phyloP scores from a whole-genome alignment of 2,113 vertebrate species.

The Mirza zaza region DNA sequence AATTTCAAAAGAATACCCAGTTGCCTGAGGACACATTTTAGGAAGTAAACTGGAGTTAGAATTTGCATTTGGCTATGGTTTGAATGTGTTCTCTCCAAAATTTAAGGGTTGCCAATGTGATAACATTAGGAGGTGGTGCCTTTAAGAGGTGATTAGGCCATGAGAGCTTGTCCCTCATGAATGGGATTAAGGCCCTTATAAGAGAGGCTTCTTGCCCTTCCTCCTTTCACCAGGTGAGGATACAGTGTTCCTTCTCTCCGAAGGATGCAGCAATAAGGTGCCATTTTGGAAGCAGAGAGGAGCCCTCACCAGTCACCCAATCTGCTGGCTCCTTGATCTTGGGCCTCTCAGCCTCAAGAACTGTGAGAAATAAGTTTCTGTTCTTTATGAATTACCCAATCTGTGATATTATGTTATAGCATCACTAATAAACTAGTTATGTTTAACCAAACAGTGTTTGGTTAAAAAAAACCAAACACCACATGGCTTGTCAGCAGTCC shows the following conservation, averaged over 20 bases:
- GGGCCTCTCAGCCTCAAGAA: too few species aligned
- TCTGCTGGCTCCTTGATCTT: not conserved
- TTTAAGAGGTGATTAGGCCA: not conserved
- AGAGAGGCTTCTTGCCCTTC: not conserved
- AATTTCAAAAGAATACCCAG: not conserved
- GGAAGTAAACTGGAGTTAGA: not conserved
- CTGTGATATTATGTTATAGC: not conserved
- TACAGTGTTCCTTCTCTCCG: not conserved
- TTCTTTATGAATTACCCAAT: not conserved
- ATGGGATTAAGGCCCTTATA: not conserved
- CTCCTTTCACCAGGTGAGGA: not conserved
- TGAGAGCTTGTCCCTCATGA: not conserved
- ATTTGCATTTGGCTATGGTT: not conserved
- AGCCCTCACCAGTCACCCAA: not conserved
- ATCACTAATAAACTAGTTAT: not conserved
- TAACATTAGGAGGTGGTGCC: not conserved
- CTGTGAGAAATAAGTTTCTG: not conserved
- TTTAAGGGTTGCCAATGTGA: not conserved
- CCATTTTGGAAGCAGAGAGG: not conserved
- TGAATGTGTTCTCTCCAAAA: not conserved
- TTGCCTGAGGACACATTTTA: not conserved
- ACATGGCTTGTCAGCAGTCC: not conserved
- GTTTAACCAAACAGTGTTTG: too few species aligned
- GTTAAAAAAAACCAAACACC: not conserved
- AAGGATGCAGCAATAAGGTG: too few species aligned